Evolutionary conservation across 2,113 vertebrate genomes (phyloP).

Genomic region (Phrynosoma platyrhinos): DNA sequence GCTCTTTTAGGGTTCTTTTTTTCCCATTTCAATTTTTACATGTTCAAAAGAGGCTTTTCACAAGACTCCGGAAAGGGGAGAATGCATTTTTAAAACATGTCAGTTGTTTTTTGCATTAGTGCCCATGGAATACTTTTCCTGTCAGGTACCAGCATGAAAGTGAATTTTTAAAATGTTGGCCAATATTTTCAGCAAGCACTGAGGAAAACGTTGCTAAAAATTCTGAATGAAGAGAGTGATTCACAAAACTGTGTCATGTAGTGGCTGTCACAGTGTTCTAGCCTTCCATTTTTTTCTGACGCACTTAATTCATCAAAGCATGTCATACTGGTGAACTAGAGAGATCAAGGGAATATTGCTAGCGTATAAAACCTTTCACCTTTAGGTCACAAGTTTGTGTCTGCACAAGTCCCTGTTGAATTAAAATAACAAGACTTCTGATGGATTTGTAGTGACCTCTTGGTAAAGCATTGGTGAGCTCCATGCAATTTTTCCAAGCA

Average conservation of each 20-base stretch:
- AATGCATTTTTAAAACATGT: not conserved
- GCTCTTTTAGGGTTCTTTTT: not conserved
- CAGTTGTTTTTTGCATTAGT: not conserved
- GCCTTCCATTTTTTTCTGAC: constrained; percentile 26
- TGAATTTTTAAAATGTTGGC: constrained; percentile 9
- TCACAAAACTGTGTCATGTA: not conserved
- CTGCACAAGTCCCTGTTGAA: not conserved
- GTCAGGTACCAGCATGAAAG: not conserved
- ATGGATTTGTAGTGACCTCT: constrained; percentile 1
- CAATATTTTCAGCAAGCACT: not conserved
- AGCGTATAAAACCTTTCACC: constrained; percentile 27
- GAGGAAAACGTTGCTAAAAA: constrained; percentile 25
- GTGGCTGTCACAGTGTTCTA: not conserved
- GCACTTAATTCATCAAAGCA: constrained; percentile 16
- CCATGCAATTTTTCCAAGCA: constrained; percentile 5
- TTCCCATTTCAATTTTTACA: not conserved
- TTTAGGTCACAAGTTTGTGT: constrained; percentile 19
- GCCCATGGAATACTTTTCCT: not conserved
- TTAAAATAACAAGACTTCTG: not conserved
- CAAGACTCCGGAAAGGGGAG: constrained; percentile 1
- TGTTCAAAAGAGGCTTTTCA: constrained; percentile 19
- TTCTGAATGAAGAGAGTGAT: constrained; percentile 23
- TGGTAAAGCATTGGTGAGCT: not conserved
- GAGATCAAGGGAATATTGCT: constrained; percentile 8
- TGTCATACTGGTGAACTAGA: constrained; percentile 5